Base-by-base conservation (phyloP, 2,888 invertebrate genomes). In the Nebria salina region DNA sequence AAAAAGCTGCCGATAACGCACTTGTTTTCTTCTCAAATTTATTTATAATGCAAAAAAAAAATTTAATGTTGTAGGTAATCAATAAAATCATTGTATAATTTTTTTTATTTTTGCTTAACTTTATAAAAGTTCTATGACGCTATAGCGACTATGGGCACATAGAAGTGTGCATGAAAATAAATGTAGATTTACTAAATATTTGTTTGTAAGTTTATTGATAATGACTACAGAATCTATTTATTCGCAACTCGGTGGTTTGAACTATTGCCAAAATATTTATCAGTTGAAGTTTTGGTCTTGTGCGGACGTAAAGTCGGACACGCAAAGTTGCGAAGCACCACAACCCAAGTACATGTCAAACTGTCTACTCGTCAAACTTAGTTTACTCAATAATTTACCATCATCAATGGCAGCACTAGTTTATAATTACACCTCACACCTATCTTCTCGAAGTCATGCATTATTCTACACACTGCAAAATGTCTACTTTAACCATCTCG, bases 281-380 rank as follows among this genome's bases (percentile, higher is more conserved):
- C 77, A 70, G 66, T 13, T 34, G 41, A 75, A 65, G 54, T 75
- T 20, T 65, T 43, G 20, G 54, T 75, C 74, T 25, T 41, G 26
- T 11, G 25, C n/a, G 42, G 20, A 64, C 20, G 64, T 25, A 20
- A 26, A 43, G 9, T 41, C 75, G 79, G 79, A 79, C 79, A 79
- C 43, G 66, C 75, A 43, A 79, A 75, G 66, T 25, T 25, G 68
- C 68, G 25, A 15, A 68, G 68, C 68, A 68, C 68, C 15, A 26
- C 68, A 20, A 70, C 11, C 25, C 70, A 70, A 70, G 70, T 25
- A 70, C 75, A 75, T 80, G 80, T 80, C 80, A 75, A 80, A 80
- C 80, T 80, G 80, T 80, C 80, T 75, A 72, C 80, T 75, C 75
- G 70, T 80, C 80, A 80, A 80, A 80, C 80, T 80, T 70, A 78